Evolutionary conservation across 2,113 vertebrate genomes (phyloP).

Genomic region (Sterrhoptilus dennistouni): DNA sequence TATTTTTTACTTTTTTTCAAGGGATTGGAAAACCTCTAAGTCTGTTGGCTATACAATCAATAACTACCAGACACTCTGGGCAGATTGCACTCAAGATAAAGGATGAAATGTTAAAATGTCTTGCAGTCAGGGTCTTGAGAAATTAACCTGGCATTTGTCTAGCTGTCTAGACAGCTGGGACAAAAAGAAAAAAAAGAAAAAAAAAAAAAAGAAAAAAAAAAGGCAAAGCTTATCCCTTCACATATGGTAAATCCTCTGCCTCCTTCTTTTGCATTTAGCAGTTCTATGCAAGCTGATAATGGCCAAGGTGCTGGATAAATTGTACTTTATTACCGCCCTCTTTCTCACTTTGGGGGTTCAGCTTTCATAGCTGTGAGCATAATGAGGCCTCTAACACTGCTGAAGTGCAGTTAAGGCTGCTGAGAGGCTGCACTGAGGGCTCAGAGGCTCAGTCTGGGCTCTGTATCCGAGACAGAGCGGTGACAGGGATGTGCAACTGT

Average conservation of each 20-base stretch:
- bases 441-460: background rate
- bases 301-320: background rate
- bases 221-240: background rate
- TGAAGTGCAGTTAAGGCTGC: background rate
- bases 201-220: background rate
- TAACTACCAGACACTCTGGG: background rate
- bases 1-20: background rate
- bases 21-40: background rate
- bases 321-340: background rate
- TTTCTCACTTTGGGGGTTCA: background rate
- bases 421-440: background rate
- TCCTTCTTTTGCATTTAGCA: background rate
- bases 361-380: background rate
- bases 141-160: constrained; percentile 8
- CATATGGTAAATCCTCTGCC: background rate
- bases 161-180: constrained; percentile 23
- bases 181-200: background rate
- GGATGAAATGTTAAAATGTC: background rate
- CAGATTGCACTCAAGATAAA: background rate
- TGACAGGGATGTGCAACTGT: background rate
- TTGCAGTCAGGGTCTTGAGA: background rate
- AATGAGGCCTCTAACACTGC: background rate
- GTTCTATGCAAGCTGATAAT: background rate
- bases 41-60: background rate
- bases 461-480: rapidly evolving